Evolutionary conservation across 2,113 vertebrate genomes (phyloP), one percentile per base, ranked within the genome.

Genomic region (Campylomormyrus numenius): DNA sequence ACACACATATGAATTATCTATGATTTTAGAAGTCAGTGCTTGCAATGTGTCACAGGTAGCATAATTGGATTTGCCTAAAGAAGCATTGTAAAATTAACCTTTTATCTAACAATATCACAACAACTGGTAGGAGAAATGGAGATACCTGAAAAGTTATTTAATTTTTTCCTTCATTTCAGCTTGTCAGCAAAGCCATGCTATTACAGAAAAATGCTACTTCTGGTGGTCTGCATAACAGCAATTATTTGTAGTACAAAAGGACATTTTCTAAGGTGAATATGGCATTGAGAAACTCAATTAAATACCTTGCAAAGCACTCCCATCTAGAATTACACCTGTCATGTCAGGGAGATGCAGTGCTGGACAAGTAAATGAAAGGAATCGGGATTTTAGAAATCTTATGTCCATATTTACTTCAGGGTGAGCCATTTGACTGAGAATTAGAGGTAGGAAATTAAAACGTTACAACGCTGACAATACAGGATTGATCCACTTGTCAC

Each of bases 201-300:
- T 85, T 48, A 85, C 83, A 4, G 45, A 45, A 85, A 85, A 85
- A 85, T 85, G 83, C 42, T 80, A 27, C 74, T 80, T 80, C 74
- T 85, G 83, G 45, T 85, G 45, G 83, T 85, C 83, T 48, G 83
- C 39, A 85, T 85, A 85, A 85, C 35, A 85, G 83, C 83, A 85
- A 85, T 85, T 85, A 85, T 85, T 85, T 85, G 24, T 85, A 85
- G 45, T 48, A 85, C 83, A 85, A 85, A 85, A 85, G 83, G 83
- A 85, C 83, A 85, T 85, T 85, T 85, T 85, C 83, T 85, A 85
- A 85, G 83, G 83, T 85, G 83, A 85, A 85, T 48, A 85, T 85
- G 83, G 45, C 83, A 48, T 85, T 85, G 83, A 85, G 42, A 46
- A 48, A 85, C 45, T 85, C 83, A 85, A 85, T 85, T 48, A 85